Conservation (phyloP, 2,888 invertebrate species). For the Himalopsyche tibetana region DNA sequence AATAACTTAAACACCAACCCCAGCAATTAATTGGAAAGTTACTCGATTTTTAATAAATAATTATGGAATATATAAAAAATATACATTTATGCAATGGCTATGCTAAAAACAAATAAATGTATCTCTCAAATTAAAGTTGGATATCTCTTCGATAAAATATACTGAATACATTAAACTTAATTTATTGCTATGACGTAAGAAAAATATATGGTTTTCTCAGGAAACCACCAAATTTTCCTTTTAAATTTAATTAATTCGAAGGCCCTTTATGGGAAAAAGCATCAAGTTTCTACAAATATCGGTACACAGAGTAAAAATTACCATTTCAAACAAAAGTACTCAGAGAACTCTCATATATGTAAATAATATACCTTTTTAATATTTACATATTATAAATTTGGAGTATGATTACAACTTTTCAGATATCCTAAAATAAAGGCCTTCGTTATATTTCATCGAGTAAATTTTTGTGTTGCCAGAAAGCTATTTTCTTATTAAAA, state of each 20-base stretch:
- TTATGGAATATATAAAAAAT: too few species aligned
- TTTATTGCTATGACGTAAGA: too few species aligned
- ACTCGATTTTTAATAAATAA: too few species aligned
- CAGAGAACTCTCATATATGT: constrained; percentile 10
- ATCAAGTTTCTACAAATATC: background rate
- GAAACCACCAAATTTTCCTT: background rate
- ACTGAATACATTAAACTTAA: too few species aligned
- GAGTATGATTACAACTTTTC: background rate
- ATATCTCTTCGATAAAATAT: too few species aligned
- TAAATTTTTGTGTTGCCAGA: background rate
- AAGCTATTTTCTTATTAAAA: too few species aligned
- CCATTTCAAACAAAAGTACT: constrained; percentile 37
- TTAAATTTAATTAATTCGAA: constrained; percentile 22
- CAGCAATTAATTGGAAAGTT: too few species aligned
- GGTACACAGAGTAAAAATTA: constrained; percentile 23
- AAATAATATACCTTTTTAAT: constrained; percentile 19
- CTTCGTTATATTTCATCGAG: background rate
- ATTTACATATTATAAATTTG: constrained; percentile 18
- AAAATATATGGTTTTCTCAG: too few species aligned
- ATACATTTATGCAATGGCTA: too few species aligned
- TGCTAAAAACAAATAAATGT: too few species aligned
- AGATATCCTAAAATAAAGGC: background rate
- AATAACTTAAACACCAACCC: too few species aligned
- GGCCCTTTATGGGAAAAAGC: constrained; percentile 17
- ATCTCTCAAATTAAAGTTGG: too few species aligned